These are phyloP conservation scores for Thymelicus acteon DNA, from an alignment of 2,888 invertebrate genomes.

Conservation along the genomic window DNA sequence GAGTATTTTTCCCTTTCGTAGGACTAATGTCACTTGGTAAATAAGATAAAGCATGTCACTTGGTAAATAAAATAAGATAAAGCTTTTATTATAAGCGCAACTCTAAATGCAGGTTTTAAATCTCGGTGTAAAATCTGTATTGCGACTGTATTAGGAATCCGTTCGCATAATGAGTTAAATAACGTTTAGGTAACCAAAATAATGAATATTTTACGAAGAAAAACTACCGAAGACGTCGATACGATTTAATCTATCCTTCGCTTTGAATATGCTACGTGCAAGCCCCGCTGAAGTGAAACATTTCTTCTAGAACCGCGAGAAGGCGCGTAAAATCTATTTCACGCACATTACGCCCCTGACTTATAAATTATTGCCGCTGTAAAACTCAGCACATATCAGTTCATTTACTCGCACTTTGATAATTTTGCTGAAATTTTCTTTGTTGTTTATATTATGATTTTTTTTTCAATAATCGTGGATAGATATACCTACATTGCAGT, in stretches of 20 bases:
- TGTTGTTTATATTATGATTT: constrained; percentile 1
- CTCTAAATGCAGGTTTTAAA: no score
- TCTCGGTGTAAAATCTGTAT: no score
- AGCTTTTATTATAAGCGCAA: no score
- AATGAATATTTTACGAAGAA: background rate
- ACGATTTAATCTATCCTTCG: background rate
- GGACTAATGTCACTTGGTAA: no score
- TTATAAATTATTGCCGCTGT: constrained; percentile 78
- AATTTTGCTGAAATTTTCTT: constrained; percentile 46
- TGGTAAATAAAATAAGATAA: no score
- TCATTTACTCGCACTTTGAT: constrained; percentile 68
- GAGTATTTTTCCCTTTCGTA: no score
- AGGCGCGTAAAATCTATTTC: constrained; percentile 75
- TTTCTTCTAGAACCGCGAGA: constrained; percentile 68
- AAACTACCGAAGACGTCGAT: background rate
- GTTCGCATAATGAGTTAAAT: no score
- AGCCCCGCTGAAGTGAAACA: constrained; percentile 58
- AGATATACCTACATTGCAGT: no score
- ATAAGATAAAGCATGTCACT: no score
- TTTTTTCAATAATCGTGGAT: background rate
- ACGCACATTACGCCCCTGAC: constrained; percentile 74
- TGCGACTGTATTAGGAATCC: no score
- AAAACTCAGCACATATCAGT: constrained; percentile 76
- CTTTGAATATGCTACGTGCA: background rate
- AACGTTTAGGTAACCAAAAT: background rate